Percentiles rank a stretch among this genome's conserved stretches.
These are phyloP conservation scores for Anorthoa munda DNA, from an alignment of 2,888 invertebrate genomes.

Conservation along the genomic window DNA sequence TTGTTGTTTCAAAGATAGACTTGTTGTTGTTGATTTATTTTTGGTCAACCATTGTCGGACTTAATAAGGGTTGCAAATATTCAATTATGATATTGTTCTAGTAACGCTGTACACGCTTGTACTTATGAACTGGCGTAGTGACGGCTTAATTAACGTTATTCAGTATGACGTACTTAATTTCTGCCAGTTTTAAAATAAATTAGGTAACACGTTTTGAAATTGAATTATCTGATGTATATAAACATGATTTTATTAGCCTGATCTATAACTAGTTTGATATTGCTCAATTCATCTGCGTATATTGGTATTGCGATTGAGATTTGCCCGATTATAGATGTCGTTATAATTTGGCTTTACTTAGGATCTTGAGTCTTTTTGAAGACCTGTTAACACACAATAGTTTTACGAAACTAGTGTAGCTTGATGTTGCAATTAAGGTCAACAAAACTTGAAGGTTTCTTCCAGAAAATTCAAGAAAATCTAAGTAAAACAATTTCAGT, in stretches of 20 bases:
- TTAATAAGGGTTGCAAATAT: slow-evolving; percentile 79
- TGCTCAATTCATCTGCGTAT: slow-evolving; percentile 1
- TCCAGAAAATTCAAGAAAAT: not conserved
- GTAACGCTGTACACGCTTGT: slow-evolving; percentile 50
- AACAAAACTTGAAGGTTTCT: not conserved
- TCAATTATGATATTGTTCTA: slow-evolving; percentile 71
- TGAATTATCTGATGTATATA: slow-evolving; percentile 28
- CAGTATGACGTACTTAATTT: slow-evolving; percentile 33
- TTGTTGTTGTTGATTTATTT: slow-evolving; percentile 89
- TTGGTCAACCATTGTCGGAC: slow-evolving; percentile 86
- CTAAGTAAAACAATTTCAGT: not conserved
- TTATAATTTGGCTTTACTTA: not conserved
- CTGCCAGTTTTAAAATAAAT: slow-evolving; percentile 30
- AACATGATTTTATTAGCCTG: slow-evolving; percentile 8
- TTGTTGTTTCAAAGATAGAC: slow-evolving; percentile 90
- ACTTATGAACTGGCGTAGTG: slow-evolving; percentile 23
- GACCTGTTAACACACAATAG: not conserved
- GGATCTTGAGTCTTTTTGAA: not conserved
- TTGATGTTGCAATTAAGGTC: not conserved
- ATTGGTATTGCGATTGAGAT: not conserved
- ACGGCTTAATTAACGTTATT: slow-evolving; percentile 47
- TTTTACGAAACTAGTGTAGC: not conserved
- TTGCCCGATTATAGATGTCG: accelerated
- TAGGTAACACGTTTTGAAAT: slow-evolving; percentile 15
- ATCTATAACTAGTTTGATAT: not conserved